These are phyloP conservation scores for Augochlora pura DNA, from an alignment of 1,140 invertebrate genomes.

Conservation along the genomic window DNA sequence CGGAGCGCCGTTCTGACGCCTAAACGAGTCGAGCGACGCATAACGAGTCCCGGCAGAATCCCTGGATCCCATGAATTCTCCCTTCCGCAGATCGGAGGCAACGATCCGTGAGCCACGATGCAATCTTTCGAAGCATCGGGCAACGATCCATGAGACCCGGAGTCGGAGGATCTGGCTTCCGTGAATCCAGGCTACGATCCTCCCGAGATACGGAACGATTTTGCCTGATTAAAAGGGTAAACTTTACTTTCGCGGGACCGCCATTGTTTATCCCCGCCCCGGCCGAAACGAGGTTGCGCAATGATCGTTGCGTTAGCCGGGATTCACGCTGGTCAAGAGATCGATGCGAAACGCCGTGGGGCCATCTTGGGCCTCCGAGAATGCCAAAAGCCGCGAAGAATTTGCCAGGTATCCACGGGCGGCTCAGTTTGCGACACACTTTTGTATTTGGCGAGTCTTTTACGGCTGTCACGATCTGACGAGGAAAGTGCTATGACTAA, in stretches of 20 bases:
- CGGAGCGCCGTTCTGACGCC: not conserved
- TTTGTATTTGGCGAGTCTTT: too few species aligned
- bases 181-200: conserved; percentile 34
- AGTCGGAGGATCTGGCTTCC: conserved; percentile 32
- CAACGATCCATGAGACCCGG: conserved; percentile 47
- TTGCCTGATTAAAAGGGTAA: conserved; percentile 26
- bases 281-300: conserved; percentile 1
- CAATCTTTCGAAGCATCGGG: conserved; percentile 61
- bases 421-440: too few species aligned
- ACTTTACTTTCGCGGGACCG: conserved; percentile 15
- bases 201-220: conserved; percentile 27
- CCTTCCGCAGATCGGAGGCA: conserved; percentile 48
- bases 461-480: too few species aligned
- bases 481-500: too few species aligned
- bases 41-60: conserved; percentile 6
- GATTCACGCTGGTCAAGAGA: not conserved
- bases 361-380: not conserved
- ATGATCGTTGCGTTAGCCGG: not conserved
- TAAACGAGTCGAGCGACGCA: too few species aligned
- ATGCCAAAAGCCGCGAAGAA: not conserved
- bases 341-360: not conserved
- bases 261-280: conserved; percentile 16
- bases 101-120: conserved; percentile 58
- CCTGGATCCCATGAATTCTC: conserved; percentile 48
- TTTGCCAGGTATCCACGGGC: too few species aligned